Conservation (phyloP, 2,113 vertebrate species). For the Bos javanicus region DNA sequence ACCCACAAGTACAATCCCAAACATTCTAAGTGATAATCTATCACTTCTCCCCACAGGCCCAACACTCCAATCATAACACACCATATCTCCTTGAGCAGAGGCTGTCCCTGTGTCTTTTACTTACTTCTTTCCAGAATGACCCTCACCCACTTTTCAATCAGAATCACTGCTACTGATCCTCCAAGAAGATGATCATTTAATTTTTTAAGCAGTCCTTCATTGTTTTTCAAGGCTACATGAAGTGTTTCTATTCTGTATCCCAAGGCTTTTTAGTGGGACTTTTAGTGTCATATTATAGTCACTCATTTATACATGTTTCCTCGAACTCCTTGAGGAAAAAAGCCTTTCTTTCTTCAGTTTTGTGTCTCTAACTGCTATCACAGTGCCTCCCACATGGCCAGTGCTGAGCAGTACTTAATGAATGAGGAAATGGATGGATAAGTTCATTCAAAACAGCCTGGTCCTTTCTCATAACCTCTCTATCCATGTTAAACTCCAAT, state of each 20-base stretch:
- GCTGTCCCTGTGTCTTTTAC: neutral
- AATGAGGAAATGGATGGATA: neutral
- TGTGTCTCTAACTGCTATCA: neutral
- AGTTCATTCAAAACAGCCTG: slow-evolving; percentile 36
- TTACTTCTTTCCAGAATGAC: neutral
- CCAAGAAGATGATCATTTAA: neutral
- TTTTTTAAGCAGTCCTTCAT: neutral
- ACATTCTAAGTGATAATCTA: neutral
- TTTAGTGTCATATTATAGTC: neutral
- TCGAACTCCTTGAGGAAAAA: neutral
- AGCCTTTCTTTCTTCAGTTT: neutral
- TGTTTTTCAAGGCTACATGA: neutral
- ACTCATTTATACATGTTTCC: neutral
- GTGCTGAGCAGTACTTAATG: slow-evolving; percentile 16
- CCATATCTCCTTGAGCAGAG: neutral
- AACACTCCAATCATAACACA: neutral
- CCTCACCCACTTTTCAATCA: neutral
- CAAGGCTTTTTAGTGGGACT: neutral
- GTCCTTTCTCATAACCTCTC: neutral
- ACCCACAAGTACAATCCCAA: neutral
- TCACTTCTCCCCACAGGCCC: neutral
- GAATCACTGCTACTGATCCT: neutral
- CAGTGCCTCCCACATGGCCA: neutral
- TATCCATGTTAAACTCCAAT: slow-evolving; percentile 22
- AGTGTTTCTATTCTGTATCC: neutral